These are phyloP conservation scores for Eilema caniola DNA, from an alignment of 2,888 invertebrate genomes.

Conservation along the genomic window DNA sequence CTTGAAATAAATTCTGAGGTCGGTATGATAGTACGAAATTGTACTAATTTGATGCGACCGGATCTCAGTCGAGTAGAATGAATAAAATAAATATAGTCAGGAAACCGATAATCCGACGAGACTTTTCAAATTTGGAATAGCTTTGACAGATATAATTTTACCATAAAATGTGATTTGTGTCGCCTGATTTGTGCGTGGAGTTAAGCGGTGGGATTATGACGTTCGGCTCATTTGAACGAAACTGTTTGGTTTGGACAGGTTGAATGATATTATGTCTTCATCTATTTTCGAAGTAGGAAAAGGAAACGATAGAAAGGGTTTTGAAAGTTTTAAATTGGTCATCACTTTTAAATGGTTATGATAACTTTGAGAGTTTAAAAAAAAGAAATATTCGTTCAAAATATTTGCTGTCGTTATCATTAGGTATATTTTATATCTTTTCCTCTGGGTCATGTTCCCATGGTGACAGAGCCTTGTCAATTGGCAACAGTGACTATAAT, in stretches of 20 bases:
- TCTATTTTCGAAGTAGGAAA: constrained; percentile 10
- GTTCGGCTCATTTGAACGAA: constrained; percentile 18
- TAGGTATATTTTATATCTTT: background rate
- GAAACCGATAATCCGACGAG: constrained; percentile 36
- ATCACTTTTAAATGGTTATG: background rate
- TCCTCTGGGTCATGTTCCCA: background rate
- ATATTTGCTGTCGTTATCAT: too few relatives aligned
- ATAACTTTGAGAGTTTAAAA: background rate
- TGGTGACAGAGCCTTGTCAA: background rate
- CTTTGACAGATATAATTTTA: constrained; percentile 35
- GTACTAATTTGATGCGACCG: constrained; percentile 67
- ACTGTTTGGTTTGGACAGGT: constrained; percentile 17
- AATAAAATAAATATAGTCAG: constrained; percentile 70
- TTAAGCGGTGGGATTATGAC: constrained; percentile 26
- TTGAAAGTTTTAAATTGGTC: background rate
- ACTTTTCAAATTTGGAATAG: constrained; percentile 54
- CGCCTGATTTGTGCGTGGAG: constrained; percentile 20
- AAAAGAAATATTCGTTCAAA: too few relatives aligned
- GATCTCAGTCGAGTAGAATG: constrained; percentile 65
- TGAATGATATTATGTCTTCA: constrained; percentile 16
- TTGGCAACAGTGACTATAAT: background rate
- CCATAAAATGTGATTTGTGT: constrained; percentile 23
- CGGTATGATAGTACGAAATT: constrained; percentile 64
- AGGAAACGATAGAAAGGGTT: constrained; percentile 3
- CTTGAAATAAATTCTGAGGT: constrained; percentile 38